Conservation (phyloP, 2,113 vertebrate genomes). For the Madoqua kirkii region DNA sequence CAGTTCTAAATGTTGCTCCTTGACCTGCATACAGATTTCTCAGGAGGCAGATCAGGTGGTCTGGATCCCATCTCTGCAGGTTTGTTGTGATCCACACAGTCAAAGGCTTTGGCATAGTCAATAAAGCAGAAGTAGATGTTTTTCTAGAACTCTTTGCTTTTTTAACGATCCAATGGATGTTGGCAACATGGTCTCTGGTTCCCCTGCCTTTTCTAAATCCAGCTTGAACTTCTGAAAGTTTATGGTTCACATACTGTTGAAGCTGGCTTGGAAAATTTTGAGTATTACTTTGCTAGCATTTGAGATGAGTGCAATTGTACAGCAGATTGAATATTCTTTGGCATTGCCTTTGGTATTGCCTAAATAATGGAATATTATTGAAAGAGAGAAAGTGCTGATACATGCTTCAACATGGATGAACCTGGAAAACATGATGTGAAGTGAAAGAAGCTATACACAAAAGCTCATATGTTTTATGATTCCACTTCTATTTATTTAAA, state of each 20-base stretch:
- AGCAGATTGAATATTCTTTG: background rate
- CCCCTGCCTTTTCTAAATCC: background rate
- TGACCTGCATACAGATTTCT: background rate
- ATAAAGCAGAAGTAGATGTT: background rate
- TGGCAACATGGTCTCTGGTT: background rate
- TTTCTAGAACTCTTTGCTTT: background rate
- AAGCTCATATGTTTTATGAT: background rate
- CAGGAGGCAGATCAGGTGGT: background rate
- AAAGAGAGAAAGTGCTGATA: background rate
- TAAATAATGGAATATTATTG: background rate
- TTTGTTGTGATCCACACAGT: background rate
- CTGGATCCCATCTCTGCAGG: background rate
- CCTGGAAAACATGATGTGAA: background rate
- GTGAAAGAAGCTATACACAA: background rate
- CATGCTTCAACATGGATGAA: background rate
- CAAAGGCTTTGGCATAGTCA: background rate
- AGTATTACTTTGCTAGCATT: background rate
- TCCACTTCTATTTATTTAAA: background rate
- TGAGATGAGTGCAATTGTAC: background rate
- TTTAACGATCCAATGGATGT: fast-evolving
- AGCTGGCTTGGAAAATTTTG: background rate
- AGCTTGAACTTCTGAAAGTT: background rate
- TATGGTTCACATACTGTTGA: background rate
- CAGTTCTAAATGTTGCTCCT: background rate
- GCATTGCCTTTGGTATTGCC: background rate